Percentiles rank a stretch among this genome's conserved stretches.
Evolutionary conservation across 1,140 invertebrate genomes (phyloP).

Genomic region (Lucilia cuprina): DNA sequence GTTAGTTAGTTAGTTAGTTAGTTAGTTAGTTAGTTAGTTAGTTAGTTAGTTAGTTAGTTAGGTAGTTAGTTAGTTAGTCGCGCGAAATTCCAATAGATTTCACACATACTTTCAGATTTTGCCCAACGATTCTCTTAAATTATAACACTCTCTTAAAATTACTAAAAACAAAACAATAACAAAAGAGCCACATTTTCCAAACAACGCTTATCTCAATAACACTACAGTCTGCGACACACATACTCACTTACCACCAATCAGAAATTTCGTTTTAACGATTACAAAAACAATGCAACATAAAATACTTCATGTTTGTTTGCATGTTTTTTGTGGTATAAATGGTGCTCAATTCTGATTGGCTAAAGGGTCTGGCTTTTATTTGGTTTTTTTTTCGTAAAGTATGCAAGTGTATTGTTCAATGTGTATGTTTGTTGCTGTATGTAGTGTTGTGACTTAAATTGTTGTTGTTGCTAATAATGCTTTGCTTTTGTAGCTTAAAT

Average conservation of each 20-base stretch:
- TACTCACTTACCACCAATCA: neutral
- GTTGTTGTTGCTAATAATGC: neutral
- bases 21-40: too few species aligned
- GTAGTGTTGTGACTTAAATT: too few species aligned
- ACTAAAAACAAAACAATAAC: neutral
- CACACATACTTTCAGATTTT: too few species aligned
- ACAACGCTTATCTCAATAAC: neutral
- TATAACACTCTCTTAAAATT: too few species aligned
- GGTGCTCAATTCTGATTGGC: neutral
- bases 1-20: too few species aligned
- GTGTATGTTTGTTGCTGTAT: neutral
- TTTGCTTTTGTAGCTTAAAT: neutral
- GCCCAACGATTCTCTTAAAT: too few species aligned
- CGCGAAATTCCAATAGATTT: too few species aligned
- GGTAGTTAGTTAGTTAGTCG: too few species aligned
- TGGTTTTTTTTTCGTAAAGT: neutral
- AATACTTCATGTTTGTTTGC: slow-evolving; percentile 11
- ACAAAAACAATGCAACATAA: neutral
- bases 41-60: too few species aligned
- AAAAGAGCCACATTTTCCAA: neutral
- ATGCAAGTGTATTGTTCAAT: neutral
- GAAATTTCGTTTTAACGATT: neutral
- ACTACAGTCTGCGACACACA: neutral
- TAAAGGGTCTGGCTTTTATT: neutral
- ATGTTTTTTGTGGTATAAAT: neutral